phyloP scores from a whole-genome alignment of 2,888 invertebrate species.

The Amiota mariae region DNA sequence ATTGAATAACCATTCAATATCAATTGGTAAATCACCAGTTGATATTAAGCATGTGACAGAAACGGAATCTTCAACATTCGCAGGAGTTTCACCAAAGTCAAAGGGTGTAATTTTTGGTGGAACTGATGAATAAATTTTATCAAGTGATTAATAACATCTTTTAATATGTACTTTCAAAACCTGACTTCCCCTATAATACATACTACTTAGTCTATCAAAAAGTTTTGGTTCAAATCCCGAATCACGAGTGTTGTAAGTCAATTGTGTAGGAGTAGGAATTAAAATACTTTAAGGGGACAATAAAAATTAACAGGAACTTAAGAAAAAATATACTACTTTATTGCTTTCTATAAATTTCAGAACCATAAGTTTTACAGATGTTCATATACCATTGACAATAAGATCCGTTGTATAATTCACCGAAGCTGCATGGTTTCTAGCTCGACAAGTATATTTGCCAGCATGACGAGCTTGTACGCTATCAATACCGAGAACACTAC shows the following conservation, averaged over 20 bases:
- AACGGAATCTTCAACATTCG: slow-evolving; percentile 81
- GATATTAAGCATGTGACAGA: slow-evolving; percentile 82
- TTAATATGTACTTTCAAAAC: slow-evolving; percentile 14
- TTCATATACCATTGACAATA: slow-evolving; percentile 79
- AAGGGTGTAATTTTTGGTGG: slow-evolving; percentile 85
- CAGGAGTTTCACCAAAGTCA: slow-evolving; percentile 82
- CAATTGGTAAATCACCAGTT: slow-evolving; percentile 80
- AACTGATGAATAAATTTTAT: slow-evolving; percentile 78
- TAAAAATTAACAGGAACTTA: slow-evolving; percentile 24
- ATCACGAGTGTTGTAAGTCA: slow-evolving; percentile 59
- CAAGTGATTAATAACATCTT: slow-evolving; percentile 60
- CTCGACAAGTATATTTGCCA: slow-evolving; percentile 84
- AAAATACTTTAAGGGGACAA: background rate
- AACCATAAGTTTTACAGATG: background rate
- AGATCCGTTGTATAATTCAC: slow-evolving; percentile 80
- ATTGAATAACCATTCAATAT: slow-evolving; percentile 81
- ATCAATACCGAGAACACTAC: slow-evolving; percentile 78
- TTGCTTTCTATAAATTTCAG: background rate
- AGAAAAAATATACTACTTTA: slow-evolving; percentile 39
- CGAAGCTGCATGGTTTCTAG: slow-evolving; percentile 81
- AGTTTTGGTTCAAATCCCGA: slow-evolving; percentile 51
- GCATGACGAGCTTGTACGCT: slow-evolving; percentile 79
- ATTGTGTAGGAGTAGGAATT: background rate
- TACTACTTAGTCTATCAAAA: slow-evolving; percentile 4
- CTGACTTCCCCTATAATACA: background rate